Conservation (phyloP, 92 coral and sea anemone genomes). For the Zoanthus sociatus region DNA sequence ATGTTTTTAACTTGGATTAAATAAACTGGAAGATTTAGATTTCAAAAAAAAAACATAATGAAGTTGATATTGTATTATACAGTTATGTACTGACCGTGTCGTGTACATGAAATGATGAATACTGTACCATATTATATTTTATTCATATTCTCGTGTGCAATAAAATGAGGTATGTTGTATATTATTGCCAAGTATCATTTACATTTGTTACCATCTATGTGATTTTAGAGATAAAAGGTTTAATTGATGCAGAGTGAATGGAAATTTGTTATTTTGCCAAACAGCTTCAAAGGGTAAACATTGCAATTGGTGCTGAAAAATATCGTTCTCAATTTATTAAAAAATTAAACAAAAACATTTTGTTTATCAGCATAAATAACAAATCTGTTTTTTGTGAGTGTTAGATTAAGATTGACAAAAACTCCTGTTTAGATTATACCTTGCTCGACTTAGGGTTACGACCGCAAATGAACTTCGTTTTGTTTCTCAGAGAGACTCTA, state of each 20-base stretch:
- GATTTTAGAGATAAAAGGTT: constrained; percentile 1
- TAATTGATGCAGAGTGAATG: neutral
- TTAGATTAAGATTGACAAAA: neutral
- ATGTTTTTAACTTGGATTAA: neutral
- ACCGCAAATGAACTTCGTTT: neutral
- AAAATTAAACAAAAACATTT: neutral
- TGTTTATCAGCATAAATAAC: neutral
- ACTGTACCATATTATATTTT: neutral
- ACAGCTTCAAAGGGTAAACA: neutral
- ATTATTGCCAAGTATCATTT: neutral
- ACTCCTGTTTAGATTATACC: neutral
- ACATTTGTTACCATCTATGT: neutral
- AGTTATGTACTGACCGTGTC: no score
- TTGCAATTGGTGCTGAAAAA: neutral
- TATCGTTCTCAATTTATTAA: neutral
- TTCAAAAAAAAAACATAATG: neutral
- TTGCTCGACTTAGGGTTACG: neutral
- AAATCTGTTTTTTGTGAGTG: neutral
- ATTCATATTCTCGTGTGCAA: neutral
- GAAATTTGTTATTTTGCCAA: neutral
- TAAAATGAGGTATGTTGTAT: neutral
- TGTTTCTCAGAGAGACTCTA: neutral
- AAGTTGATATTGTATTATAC: neutral
- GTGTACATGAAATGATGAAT: neutral
- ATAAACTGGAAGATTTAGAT: neutral